Base-by-base conservation (phyloP, 2,797 vertebrate species). In the Sphenodon punctatus region DNA sequence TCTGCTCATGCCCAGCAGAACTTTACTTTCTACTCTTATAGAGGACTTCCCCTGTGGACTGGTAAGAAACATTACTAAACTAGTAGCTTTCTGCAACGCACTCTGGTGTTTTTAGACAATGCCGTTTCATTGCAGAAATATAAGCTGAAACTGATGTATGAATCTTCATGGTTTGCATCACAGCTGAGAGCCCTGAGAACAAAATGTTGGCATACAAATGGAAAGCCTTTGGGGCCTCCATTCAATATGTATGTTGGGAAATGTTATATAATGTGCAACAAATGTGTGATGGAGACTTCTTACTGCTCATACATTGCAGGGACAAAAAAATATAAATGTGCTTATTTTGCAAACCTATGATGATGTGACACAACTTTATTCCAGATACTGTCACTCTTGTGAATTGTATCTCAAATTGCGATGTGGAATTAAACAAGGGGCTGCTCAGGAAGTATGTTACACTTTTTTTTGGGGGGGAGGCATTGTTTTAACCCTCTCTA, bases 21-120 rank as follows among this genome's bases (percentile, higher is more conserved):
- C 88, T 84, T 89, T 87, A 63, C 84, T 84, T 80, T 72, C 51
- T 86, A 81, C 70, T 89, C 53, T 65, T 88, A 81, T 82, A 78
- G 36, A 17, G 69, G 48, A 67, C 53, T 82, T 85, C 69, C 68
- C 55, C 69, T 75, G 60, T 71, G 77, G 42, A 12, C n/a, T 87
- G 85, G 80, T 89, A 84, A 83, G 59, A 86, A 56, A 73, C 41
- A 36, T 39, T 61, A 16, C 59, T 38, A n/a, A n/a, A 61, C 25
- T n/a, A 41, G 39, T 20, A 8, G 56, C 4, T 5, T 58, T 77
- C 71, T 85, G 59, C 34, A 79, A 49, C 32, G 72, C 27, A 5
- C 51, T 84, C 51, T 82, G 51, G 19, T 80, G 55, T 78, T 73
- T 51, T 74, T n/a, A 76, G 83, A 69, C 25, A 83, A 13, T 41